phyloP scores from a whole-genome alignment of 2,888 invertebrate genomes.

The Drosophila mimica region DNA sequence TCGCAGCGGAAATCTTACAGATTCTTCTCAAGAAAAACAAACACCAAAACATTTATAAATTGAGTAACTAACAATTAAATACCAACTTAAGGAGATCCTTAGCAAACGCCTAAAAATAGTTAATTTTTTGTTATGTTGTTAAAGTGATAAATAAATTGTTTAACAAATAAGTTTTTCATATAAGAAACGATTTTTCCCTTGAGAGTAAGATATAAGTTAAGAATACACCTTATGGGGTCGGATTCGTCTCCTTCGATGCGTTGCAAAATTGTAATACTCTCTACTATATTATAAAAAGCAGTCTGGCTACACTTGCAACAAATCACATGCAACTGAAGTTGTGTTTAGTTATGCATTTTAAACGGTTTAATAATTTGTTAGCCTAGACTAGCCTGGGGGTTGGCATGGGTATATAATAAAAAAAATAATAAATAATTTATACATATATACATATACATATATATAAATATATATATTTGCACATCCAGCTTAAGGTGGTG shows the following conservation, averaged over 20 bases:
- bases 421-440: neutral
- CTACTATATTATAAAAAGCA: neutral
- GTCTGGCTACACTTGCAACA: neutral
- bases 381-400: neutral
- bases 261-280: neutral
- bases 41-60: neutral
- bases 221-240: neutral
- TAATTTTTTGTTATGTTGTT: neutral
- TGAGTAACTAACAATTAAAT: neutral
- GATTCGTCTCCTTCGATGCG: neutral
- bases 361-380: neutral
- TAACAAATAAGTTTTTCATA: neutral
- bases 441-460: neutral
- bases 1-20: conserved; percentile 16
- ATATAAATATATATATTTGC: neutral
- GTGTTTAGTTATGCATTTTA: neutral
- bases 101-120: neutral
- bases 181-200: neutral
- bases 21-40: conserved; percentile 21
- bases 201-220: neutral
- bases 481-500: neutral
- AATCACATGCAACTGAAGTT: neutral
- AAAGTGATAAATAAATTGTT: neutral
- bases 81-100: neutral
- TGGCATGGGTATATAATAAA: neutral